Base-by-base conservation (phyloP, 2,888 invertebrate species). In the Conistra vaccinii region DNA sequence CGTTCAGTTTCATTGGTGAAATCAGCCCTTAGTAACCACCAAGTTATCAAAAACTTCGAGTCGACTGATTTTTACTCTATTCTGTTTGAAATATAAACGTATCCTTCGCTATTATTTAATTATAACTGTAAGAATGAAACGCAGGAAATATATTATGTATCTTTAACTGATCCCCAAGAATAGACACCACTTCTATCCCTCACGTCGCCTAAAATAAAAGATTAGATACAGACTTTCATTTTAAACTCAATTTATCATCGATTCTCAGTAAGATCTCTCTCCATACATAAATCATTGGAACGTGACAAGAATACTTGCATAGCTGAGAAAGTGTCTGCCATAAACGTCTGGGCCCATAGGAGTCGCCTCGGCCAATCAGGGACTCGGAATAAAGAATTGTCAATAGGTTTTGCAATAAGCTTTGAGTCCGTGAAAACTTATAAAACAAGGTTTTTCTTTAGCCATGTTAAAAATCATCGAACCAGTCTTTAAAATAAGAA, bases 261-360 rank as follows among this genome's bases (percentile, higher is more conserved):
- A 48, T 80, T 72, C 72, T 29, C 62, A 53, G 84, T 65, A 84
- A 69, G 57, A 80, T 84, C 76, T 83, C 83, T 84, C 75, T 76
- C 66, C 70, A 69, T 74, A 77, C 73, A 85, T 82, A 85, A 70
- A 74, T 76, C 73, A 70, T 73, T 60, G 48, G 39, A 14, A 81
- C 73, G 85, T 71, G 83, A 73, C 72, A 32, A 53, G 69, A 73
- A 82, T 78, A 71, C 35, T 39, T 45, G 53, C 26, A 29, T 57
- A 29, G 65, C 67, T 65, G 61, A 57, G 82, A 83, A 81, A 72
- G 72, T 45, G 23, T 42, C 14, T 60, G 61, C 73, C 72, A 65
- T 84, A 80, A 70, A 72, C 58, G 60, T 57, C 67, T 35, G 51
- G 62, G 60, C 83, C 62, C 69, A 63, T 76, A 58, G 80, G 68